Conservation (phyloP, 2,113 vertebrate species). For the Gnathonemus longibarbis region DNA sequence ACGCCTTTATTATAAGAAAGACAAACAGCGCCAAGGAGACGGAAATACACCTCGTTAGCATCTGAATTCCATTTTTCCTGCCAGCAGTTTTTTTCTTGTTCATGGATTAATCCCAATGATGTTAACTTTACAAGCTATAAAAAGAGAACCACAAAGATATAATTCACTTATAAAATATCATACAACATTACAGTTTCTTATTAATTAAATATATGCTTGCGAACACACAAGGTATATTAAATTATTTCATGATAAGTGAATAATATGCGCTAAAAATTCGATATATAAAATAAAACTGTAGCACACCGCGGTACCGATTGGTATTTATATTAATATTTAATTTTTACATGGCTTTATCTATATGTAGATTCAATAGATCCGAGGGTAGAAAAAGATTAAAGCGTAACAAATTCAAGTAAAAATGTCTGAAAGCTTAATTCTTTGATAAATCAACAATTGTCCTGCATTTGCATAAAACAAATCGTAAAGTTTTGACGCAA, state of each 20-base stretch:
- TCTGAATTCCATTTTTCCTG: constrained; percentile 54
- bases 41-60: constrained; percentile 43
- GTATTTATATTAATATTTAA: constrained; percentile 4
- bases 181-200: constrained; percentile 48
- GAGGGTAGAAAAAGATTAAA: not conserved
- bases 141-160: constrained; percentile 32
- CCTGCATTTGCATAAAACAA: not conserved
- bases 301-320: not conserved
- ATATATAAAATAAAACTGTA: not conserved
- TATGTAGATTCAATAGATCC: not conserved
- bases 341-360: not conserved
- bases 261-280: constrained; percentile 34
- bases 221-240: constrained; percentile 60
- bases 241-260: constrained; percentile 40
- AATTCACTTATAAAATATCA: constrained; percentile 37
- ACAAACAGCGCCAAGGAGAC: constrained; percentile 23
- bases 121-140: constrained; percentile 37
- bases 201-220: constrained; percentile 47
- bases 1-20: not conserved
- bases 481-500: not conserved
- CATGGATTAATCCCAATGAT: constrained; percentile 31
- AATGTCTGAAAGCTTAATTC: not conserved
- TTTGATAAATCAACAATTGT: not conserved
- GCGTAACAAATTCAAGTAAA: not conserved
- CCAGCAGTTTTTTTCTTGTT: constrained; percentile 51